These are phyloP conservation scores for Ctenodactylus gundi DNA, from an alignment of 2,113 vertebrate genomes.

Conservation along the genomic window DNA sequence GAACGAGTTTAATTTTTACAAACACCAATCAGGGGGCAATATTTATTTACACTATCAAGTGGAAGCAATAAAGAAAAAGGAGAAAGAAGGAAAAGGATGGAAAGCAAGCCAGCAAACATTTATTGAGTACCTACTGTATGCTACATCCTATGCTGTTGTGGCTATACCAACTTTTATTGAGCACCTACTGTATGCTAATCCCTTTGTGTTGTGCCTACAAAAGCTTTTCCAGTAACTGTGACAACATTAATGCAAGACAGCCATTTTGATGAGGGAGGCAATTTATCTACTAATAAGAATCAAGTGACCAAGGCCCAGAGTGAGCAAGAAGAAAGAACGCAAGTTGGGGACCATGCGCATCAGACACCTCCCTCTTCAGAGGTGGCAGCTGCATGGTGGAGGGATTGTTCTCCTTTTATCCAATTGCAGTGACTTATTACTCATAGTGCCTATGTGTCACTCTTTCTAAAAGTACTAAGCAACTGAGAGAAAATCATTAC, in stretches of 20 bases:
- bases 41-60: background rate
- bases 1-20: background rate
- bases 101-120: background rate
- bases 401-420: background rate
- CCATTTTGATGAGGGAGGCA: background rate
- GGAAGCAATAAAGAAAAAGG: background rate
- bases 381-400: no score
- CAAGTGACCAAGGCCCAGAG: background rate
- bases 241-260: background rate
- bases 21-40: background rate
- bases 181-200: background rate
- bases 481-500: background rate
- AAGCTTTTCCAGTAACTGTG: background rate
- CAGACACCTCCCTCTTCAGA: background rate
- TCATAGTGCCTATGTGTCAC: background rate
- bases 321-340: background rate
- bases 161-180: background rate
- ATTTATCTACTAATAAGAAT: background rate
- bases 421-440: background rate
- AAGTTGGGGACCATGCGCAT: rapidly evolving
- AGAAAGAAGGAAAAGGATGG: background rate
- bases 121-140: background rate
- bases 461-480: background rate
- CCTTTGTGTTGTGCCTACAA: background rate
- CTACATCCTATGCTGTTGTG: background rate